Percentiles rank a stretch among this genome's conserved stretches.
These are phyloP conservation scores for Pollachius pollachius DNA, from an alignment of 2,113 vertebrate genomes.

Conservation along the genomic window DNA sequence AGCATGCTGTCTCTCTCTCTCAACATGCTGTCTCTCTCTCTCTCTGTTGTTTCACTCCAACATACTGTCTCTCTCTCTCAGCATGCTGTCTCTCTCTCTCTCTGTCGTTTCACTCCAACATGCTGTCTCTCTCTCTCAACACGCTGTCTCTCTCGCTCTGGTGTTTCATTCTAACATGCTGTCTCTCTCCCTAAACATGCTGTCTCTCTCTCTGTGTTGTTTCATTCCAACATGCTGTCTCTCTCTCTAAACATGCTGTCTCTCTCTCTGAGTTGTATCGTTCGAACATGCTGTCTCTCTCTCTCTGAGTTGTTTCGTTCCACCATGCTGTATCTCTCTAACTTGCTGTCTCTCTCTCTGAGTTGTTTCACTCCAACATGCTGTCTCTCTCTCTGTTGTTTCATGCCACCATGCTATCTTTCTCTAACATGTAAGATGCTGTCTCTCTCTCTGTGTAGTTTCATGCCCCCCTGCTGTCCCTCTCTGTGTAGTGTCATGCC, in stretches of 20 bases:
- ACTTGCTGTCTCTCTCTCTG: no score
- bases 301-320: background rate
- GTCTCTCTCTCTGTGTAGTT: background rate
- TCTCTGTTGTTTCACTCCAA: background rate
- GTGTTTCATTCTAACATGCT: background rate
- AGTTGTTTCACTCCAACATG: no score
- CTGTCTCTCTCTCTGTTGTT: no score
- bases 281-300: background rate
- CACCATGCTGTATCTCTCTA: no score
- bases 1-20: background rate
- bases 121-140: no score
- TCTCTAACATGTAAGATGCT: no score
- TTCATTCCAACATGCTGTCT: background rate
- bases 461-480: background rate
- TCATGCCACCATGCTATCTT: background rate
- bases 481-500: no score
- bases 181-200: slow-evolving; percentile 4
- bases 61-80: no score
- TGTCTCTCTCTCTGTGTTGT: background rate
- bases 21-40: no score
- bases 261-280: no score
- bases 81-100: no score
- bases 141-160: background rate
- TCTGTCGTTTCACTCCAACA: no score
- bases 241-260: background rate